Evolutionary conservation across 2,888 invertebrate species (phyloP), one percentile per base, ranked within the genome.

Genomic region (Scaptomyza polygonia): DNA sequence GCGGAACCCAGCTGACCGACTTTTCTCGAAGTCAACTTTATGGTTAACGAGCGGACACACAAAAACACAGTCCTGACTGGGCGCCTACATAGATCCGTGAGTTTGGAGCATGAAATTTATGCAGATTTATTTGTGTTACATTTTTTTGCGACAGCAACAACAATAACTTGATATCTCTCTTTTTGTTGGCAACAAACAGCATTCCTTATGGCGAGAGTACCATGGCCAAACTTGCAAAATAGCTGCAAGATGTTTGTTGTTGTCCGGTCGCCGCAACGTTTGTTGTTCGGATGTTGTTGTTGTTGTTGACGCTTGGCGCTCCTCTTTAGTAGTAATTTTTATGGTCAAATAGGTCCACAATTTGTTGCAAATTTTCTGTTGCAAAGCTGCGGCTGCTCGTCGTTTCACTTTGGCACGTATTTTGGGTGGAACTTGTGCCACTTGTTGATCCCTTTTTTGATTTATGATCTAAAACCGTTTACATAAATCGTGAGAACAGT

Each of bases 91-190:
- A 72, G 66, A 71, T 72, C 67, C 54, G 53, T 34, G 42, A 30
- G 66, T 36, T 56, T 54, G 43, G n/a, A 45, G 55, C 75, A 72
- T 74, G 67, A 64, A 71, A 75, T 75, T 71, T 75, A 75, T 75
- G 86, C 73, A 81, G 77, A 84, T 86, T 86, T 84, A 81, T 86
- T 80, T 86, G 77, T 86, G 79, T 80, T 86, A 73, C 84, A 86
- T 71, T 83, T 83, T 80, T 65, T 36, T 25, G 44, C 47, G 36
- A 45, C 63, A 67, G 51, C 65, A 65, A 16, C 53, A 45, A 44
- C 58, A 69, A 47, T 67, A 63, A 16, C 66, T 72, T 73, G 77
- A 77, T 79, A 72, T 81, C 77, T 82, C 69, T 76, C 56, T 69
- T 62, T 42, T 25, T 30, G 44, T 9, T 53, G 66, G 54, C 49